Base-by-base conservation (phyloP, 2,113 vertebrate species). In the Leptobrachium leishanense region DNA sequence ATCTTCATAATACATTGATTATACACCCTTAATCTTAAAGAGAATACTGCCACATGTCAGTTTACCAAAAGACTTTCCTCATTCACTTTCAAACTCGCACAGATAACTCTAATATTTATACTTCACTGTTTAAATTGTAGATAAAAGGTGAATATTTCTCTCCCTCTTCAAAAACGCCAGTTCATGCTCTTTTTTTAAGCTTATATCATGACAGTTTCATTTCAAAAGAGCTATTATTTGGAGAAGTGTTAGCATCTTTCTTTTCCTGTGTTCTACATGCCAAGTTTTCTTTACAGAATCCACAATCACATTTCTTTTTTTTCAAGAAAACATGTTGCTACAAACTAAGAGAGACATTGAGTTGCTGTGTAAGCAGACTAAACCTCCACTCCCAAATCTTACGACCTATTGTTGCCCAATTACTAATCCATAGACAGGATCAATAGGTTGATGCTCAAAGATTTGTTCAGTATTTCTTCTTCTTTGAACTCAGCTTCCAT, bases 361-460 rank as follows among this genome's bases (percentile, higher is more conserved):
- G 39, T 72, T 54, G 59, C 43, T 54, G 76, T 72, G 68, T 79
- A 79, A 72, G 76, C 69, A 78, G 70, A 77, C 15, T 55, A 77
- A 72, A 64, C 59, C 68, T 79, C 76, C 68, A 65, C 76, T 73
- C 69, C 69, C 69, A 9, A 76, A 67, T 73, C 70, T 79, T 57
- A 79, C 57, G 53, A 59, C 43, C 77, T 73, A 79, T 73, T 73
- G 77, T 73, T 79, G 46, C 5, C 69, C 77, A 79, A 79, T 73
- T 79, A 79, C 77, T 79, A 79, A 79, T 73, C 70, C 77, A 55
- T 53, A 64, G 46, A 44, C 72, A 57, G 70, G 70, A 79, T 79
- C 77, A 79, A 72, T 79, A 67, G 70, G 77, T 71, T 79, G 41
- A 79, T 73, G 43, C 77, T 72, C 69, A 66, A 53, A 72, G 59